phyloP scores from a whole-genome alignment of 2,888 invertebrate species.

The Dromius quadrimaculatus region DNA sequence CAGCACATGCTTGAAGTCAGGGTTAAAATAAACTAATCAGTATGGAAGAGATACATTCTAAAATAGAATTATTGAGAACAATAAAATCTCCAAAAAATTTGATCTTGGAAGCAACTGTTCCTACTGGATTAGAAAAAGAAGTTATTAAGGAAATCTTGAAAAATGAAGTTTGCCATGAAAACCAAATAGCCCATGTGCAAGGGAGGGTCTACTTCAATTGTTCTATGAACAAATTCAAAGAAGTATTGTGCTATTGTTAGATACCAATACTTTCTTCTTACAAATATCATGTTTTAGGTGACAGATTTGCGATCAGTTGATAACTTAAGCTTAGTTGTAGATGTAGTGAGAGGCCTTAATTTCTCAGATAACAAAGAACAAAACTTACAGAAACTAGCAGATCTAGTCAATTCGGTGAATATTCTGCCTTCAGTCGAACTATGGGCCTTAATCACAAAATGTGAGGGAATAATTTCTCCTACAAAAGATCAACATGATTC shows the following conservation, averaged over 20 bases:
- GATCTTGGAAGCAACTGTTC: conserved; percentile 34
- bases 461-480: neutral
- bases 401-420: neutral
- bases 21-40: neutral
- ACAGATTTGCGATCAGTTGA: conserved; percentile 21
- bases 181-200: too few relatives aligned
- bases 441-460: conserved; percentile 14
- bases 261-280: neutral
- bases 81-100: neutral
- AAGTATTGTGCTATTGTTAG: neutral
- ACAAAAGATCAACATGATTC: conserved; percentile 17
- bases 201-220: conserved; percentile 30
- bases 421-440: neutral
- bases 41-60: conserved; percentile 10
- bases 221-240: neutral
- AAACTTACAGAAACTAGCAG: neutral
- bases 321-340: conserved; percentile 31
- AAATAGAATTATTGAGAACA: neutral
- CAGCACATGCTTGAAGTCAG: too few relatives aligned
- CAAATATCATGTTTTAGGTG: conserved; percentile 20
- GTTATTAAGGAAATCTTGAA: conserved; percentile 20
- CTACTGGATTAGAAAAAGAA: conserved; percentile 34
- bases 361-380: neutral
- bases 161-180: neutral
- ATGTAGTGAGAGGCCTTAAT: neutral